Evolutionary conservation across 2,888 invertebrate genomes (phyloP).

Genomic region (Morpho achilles): DNA sequence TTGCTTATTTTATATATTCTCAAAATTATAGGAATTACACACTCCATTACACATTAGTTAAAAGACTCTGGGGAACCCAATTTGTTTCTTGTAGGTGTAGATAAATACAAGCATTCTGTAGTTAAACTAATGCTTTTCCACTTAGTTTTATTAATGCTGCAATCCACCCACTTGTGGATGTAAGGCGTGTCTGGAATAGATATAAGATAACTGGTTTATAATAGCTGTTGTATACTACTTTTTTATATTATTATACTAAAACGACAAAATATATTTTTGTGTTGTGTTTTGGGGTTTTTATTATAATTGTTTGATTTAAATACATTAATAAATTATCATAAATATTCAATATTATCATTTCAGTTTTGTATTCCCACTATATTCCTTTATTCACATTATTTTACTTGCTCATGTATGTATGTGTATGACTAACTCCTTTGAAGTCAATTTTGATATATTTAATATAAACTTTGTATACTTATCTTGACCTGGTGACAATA

Average conservation of each 20-base stretch:
- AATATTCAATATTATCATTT: too few species aligned
- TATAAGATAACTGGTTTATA: background rate
- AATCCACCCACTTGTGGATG: conserved; percentile 17
- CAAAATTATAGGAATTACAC: too few species aligned
- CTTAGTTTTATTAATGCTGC: conserved; percentile 26
- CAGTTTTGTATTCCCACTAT: too few species aligned
- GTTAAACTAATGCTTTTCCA: conserved; percentile 22
- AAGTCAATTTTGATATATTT: too few species aligned
- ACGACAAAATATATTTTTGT: background rate
- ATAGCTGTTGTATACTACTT: background rate
- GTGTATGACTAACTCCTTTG: too few species aligned
- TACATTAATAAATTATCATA: too few species aligned
- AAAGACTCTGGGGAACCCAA: background rate
- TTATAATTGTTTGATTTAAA: too few species aligned
- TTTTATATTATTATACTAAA: background rate
- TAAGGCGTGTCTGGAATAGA: conserved; percentile 16
- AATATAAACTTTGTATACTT: too few species aligned
- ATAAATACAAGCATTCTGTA: conserved; percentile 6
- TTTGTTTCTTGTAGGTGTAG: background rate
- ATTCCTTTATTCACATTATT: too few species aligned
- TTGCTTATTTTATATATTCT: too few species aligned
- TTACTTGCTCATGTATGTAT: too few species aligned
- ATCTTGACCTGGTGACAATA: too few species aligned
- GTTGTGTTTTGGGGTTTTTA: background rate
- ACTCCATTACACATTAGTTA: background rate